Conservation (phyloP, 1,140 invertebrate genomes). For the Drosophila sturtevanti region DNA sequence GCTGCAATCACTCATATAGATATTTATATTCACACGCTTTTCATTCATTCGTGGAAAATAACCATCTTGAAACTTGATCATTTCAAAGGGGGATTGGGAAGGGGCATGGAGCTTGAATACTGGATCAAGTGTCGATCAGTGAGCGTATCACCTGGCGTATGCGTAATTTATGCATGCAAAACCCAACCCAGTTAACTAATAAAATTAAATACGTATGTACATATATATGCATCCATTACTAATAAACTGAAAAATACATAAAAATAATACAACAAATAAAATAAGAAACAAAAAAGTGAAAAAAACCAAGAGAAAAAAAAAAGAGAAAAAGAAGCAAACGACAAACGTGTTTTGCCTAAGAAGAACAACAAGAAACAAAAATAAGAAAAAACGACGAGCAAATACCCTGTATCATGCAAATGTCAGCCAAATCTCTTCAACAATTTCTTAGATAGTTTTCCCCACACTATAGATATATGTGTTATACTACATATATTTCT, state of each 20-base stretch:
- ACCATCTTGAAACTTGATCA: slow-evolving; percentile 15
- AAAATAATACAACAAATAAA: slow-evolving; percentile 20
- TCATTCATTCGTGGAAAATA: slow-evolving; percentile 35
- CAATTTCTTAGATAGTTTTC: too few relatives aligned
- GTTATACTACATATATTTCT: neutral
- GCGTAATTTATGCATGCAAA: slow-evolving; percentile 43
- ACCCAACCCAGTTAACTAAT: slow-evolving; percentile 35
- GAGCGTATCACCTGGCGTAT: slow-evolving; percentile 22
- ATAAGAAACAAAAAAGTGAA: slow-evolving; percentile 36
- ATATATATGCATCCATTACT: neutral
- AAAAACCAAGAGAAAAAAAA: slow-evolving; percentile 29
- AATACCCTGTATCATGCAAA: neutral
- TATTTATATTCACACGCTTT: slow-evolving; percentile 37
- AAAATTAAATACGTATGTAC: slow-evolving; percentile 13
- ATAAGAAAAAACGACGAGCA: neutral
- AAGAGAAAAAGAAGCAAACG: slow-evolving; percentile 29
- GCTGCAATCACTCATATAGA: slow-evolving; percentile 4
- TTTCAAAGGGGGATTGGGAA: neutral
- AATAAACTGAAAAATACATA: neutral
- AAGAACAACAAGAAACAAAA: slow-evolving; percentile 12
- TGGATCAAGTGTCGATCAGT: neutral
- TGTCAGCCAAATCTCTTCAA: too few relatives aligned
- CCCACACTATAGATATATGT: too few relatives aligned
- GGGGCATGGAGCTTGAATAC: neutral
- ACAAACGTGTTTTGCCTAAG: slow-evolving; percentile 41